Base-by-base conservation (phyloP, 2,797 vertebrate genomes). In the Mastacembelus armatus region DNA sequence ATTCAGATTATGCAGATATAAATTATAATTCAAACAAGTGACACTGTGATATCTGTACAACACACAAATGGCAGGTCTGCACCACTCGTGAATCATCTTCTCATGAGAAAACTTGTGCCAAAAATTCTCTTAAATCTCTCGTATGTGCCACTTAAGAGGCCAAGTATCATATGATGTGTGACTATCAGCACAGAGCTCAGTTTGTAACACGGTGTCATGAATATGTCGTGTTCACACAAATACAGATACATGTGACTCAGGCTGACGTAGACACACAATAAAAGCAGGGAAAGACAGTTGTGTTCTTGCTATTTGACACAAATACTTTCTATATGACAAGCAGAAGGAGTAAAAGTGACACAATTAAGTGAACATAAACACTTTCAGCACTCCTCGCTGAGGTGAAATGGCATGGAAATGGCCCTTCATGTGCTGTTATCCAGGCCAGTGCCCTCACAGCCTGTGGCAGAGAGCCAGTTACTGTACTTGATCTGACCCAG, bases 351-450 rank as follows among this genome's bases (percentile, higher is more conserved):
- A 47, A 64, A 73, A 67, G 35, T 29, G 47, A 56, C 64, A 68
- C 52, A 61, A 75, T 47, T 78, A 21, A 64, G 22, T 76, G 60
- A 64, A 44, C 19, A 19, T 33, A 64, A 75, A 74, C 40, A 36
- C 50, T 81, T 29, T 32, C 21, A 65, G 82, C 82, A 70, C 80
- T 83, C 77, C 82, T 52, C 56, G 74, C 2, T 74, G 57, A 82
- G 69, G 85, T 84, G 63, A 85, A 89, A 78, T 85, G 72, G 63
- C 66, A 88, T 86, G 82, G 85, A 88, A 88, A 87, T 84, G 77
- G 66, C 69, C 77, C 86, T 85, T 83, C 67, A 87, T 85, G 43
- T 61, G 2, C 62, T 49, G 68, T 66, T 81, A 88, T 92, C 52
- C 85, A 85, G 87, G 87, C 81, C 89, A 90, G 71, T 88, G 86